phyloP scores from a whole-genome alignment of 2,888 invertebrate species.

The Drosophila rellima region DNA sequence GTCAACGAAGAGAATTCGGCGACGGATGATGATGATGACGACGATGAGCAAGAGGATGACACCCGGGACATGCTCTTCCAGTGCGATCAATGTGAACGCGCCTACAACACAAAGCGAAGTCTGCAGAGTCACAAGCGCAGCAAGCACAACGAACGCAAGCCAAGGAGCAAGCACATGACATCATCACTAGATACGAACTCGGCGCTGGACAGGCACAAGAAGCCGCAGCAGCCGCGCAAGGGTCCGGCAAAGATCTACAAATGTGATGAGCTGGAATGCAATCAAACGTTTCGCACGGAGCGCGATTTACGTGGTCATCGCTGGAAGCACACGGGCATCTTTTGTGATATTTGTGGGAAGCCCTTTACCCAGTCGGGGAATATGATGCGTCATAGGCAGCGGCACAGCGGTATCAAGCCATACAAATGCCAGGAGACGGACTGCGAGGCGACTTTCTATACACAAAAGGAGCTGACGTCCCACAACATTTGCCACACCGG shows the following conservation, averaged over 20 bases:
- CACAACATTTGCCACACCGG: conserved; percentile 82
- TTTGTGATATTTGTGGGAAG: conserved; percentile 83
- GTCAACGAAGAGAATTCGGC: conserved; percentile 13
- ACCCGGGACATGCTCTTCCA: conserved; percentile 69
- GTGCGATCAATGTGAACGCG: conserved; percentile 74
- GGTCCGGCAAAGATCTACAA: conserved; percentile 57
- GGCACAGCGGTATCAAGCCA: conserved; percentile 83
- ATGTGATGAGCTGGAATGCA: conserved; percentile 70
- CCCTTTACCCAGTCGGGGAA: conserved; percentile 83
- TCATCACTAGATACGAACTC: neutral
- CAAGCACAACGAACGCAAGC: conserved; percentile 50
- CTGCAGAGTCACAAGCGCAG: conserved; percentile 73
- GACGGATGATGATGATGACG: conserved; percentile 32
- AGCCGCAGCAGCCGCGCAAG: conserved; percentile 29
- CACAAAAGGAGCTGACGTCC: conserved; percentile 78
- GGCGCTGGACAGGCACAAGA: neutral
- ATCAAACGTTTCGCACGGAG: conserved; percentile 73
- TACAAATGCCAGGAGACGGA: conserved; percentile 76
- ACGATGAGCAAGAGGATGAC: conserved; percentile 45
- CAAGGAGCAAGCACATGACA: neutral
- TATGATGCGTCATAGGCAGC: conserved; percentile 81
- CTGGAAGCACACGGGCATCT: conserved; percentile 83
- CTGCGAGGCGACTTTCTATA: conserved; percentile 81
- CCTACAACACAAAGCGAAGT: conserved; percentile 74
- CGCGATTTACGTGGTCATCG: conserved; percentile 77